A percentile compares a stretch with the other conserved stretches of the same genome.
These are phyloP conservation scores for Himalopsyche tibetana DNA, from an alignment of 2,888 invertebrate genomes.

Conservation along the genomic window DNA sequence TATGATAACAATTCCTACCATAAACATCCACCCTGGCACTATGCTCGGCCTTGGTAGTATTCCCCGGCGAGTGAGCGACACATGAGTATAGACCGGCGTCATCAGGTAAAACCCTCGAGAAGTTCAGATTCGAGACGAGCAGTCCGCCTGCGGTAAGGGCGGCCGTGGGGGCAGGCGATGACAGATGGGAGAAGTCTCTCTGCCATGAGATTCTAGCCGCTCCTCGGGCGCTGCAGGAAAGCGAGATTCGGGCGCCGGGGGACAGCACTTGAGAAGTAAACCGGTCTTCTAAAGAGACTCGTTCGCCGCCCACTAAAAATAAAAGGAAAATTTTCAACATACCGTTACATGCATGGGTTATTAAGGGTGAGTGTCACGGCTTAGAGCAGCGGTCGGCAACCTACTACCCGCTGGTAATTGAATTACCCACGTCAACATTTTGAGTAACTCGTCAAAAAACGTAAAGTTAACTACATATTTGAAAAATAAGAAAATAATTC, in stretches of 20 bases:
- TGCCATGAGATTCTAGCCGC: conserved; percentile 57
- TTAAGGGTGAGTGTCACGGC: too few species aligned
- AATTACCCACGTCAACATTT: too few species aligned
- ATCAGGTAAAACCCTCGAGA: conserved; percentile 59
- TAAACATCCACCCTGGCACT: conserved; percentile 82
- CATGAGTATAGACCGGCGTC: conserved; percentile 64
- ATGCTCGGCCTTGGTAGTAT: conserved; percentile 76
- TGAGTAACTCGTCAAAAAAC: too few species aligned
- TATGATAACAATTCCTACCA: conserved; percentile 70
- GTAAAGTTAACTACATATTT: too few species aligned
- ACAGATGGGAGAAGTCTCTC: conserved; percentile 59
- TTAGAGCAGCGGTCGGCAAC: too few species aligned
- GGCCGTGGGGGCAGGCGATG: not conserved
- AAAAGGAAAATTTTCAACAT: not conserved
- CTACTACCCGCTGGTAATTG: too few species aligned
- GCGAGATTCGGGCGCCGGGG: conserved; percentile 51
- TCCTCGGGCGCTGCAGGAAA: conserved; percentile 59
- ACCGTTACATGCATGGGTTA: too few species aligned
- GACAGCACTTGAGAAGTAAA: conserved; percentile 57
- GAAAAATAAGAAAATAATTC: too few species aligned
- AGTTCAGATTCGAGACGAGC: conserved; percentile 55
- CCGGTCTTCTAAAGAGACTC: conserved; percentile 55
- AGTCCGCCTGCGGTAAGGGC: not conserved
- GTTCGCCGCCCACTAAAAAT: conserved; percentile 29
- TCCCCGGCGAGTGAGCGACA: conserved; percentile 56